Percentiles rank a stretch among this genome's conserved stretches.
phyloP scores from a whole-genome alignment of 1,140 invertebrate genomes.

The Holcopasites calliopsidis region DNA sequence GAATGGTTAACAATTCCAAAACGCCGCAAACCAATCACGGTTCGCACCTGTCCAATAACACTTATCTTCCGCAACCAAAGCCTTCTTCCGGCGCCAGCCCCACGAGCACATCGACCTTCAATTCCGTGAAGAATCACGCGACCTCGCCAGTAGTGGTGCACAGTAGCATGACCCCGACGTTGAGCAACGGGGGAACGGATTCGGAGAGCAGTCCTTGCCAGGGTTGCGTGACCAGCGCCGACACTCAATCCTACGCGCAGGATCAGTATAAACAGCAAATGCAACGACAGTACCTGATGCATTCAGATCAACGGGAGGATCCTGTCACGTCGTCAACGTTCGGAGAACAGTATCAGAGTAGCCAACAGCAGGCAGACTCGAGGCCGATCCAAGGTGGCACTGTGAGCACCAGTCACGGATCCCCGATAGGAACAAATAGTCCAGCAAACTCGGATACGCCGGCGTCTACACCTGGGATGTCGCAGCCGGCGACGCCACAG shows the following conservation, averaged over 20 bases:
- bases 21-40: slow-evolving; percentile 63
- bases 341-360: slow-evolving; percentile 80
- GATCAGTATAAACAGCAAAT: slow-evolving; percentile 74
- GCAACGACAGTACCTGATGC: slow-evolving; percentile 70
- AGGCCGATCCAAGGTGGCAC: slow-evolving; percentile 87
- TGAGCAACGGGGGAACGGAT: slow-evolving; percentile 66
- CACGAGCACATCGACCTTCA: slow-evolving; percentile 65
- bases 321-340: slow-evolving; percentile 87
- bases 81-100: slow-evolving; percentile 75
- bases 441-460: slow-evolving; percentile 75
- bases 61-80: slow-evolving; percentile 76
- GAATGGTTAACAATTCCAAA: slow-evolving; percentile 72
- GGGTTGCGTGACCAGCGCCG: slow-evolving; percentile 68
- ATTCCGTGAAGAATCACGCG: slow-evolving; percentile 74
- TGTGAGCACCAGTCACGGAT: slow-evolving; percentile 87
- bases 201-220: slow-evolving; percentile 71
- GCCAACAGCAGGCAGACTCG: slow-evolving; percentile 76
- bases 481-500: slow-evolving; percentile 75
- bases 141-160: slow-evolving; percentile 76
- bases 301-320: slow-evolving; percentile 82
- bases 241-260: slow-evolving; percentile 68
- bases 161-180: slow-evolving; percentile 75
- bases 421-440: slow-evolving; percentile 81
- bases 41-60: slow-evolving; percentile 53
- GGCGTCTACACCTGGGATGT: slow-evolving; percentile 69